Evolutionary conservation across 2,797 vertebrate species (phyloP).

Genomic region (Nannoperca obscura): DNA sequence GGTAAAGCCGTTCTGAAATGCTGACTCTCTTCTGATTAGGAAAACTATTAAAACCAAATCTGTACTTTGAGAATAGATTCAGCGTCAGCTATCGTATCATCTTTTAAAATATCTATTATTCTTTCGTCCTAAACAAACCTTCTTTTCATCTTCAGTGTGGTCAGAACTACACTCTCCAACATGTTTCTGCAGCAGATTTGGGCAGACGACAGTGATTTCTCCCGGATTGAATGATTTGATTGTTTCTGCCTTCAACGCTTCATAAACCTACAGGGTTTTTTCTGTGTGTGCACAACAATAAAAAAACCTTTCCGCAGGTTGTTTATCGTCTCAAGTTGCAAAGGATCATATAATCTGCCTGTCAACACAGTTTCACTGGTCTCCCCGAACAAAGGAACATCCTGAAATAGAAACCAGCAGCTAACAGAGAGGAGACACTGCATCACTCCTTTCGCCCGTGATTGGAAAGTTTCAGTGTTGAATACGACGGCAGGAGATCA

Average conservation of each 20-base stretch:
- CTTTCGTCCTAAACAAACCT: not conserved
- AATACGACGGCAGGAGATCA: slow-evolving; percentile 34
- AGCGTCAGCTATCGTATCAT: not conserved
- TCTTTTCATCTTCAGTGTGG: not conserved
- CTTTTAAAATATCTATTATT: not conserved
- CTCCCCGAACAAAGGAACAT: slow-evolving; percentile 68
- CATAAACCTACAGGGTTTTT: slow-evolving; percentile 17
- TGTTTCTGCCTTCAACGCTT: slow-evolving; percentile 33
- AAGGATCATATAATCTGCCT: slow-evolving; percentile 62
- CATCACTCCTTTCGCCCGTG: slow-evolving; percentile 10
- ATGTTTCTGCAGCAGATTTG: slow-evolving; percentile 13
- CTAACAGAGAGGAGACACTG: slow-evolving; percentile 49
- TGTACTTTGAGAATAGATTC: not conserved
- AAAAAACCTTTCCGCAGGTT: slow-evolving; percentile 52
- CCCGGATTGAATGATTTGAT: slow-evolving; percentile 38
- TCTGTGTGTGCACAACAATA: slow-evolving; percentile 21
- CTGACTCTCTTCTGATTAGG: too few species aligned
- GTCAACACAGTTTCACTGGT: slow-evolving; percentile 53
- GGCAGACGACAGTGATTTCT: slow-evolving; percentile 25
- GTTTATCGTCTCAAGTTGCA: slow-evolving; percentile 65
- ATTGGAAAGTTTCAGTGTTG: slow-evolving; percentile 38
- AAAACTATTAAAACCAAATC: not conserved
- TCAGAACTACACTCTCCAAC: slow-evolving; percentile 15
- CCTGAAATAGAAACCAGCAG: slow-evolving; percentile 70
- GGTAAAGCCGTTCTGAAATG: too few species aligned